A percentile compares a stretch with the other conserved stretches of the same genome.
phyloP scores from a whole-genome alignment of 2,888 invertebrate species.

The Epistrophe eligans region DNA sequence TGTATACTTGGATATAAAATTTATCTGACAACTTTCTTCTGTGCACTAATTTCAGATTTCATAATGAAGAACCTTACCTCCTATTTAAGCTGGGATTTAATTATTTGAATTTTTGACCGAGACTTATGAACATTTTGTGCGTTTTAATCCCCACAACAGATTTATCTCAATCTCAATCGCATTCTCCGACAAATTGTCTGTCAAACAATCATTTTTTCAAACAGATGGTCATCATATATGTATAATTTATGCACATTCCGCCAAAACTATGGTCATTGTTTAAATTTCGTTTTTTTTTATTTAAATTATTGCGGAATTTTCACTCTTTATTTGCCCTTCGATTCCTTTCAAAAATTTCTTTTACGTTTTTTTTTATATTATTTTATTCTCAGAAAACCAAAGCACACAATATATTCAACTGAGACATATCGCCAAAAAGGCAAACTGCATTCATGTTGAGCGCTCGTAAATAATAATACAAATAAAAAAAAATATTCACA shows the following conservation, averaged over 20 bases:
- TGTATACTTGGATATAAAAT: neutral
- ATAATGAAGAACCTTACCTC: neutral
- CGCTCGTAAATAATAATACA: constrained; percentile 57
- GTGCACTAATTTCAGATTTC: neutral
- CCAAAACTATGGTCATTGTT: constrained; percentile 30
- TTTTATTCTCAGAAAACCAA: constrained; percentile 58
- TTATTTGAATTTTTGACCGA: neutral
- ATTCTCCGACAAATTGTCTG: constrained; percentile 3
- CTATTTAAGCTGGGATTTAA: neutral
- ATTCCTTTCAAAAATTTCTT: constrained; percentile 45
- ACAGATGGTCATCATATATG: constrained; percentile 48
- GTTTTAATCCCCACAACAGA: neutral
- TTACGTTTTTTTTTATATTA: constrained; percentile 21
- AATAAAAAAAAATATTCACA: constrained; percentile 33
- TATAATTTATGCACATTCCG: neutral
- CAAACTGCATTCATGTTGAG: constrained; percentile 47
- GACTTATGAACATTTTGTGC: neutral
- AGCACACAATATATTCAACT: constrained; percentile 26
- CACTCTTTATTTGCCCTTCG: constrained; percentile 66
- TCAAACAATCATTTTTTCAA: constrained; percentile 36
- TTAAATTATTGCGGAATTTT: constrained; percentile 62
- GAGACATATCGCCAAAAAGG: constrained; percentile 53
- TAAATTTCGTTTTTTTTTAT: constrained; percentile 73
- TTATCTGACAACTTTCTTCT: neutral
- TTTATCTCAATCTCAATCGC: constrained; percentile 6